Base-by-base conservation (phyloP, 2,888 invertebrate species). In the Helobdella robusta region DNA sequence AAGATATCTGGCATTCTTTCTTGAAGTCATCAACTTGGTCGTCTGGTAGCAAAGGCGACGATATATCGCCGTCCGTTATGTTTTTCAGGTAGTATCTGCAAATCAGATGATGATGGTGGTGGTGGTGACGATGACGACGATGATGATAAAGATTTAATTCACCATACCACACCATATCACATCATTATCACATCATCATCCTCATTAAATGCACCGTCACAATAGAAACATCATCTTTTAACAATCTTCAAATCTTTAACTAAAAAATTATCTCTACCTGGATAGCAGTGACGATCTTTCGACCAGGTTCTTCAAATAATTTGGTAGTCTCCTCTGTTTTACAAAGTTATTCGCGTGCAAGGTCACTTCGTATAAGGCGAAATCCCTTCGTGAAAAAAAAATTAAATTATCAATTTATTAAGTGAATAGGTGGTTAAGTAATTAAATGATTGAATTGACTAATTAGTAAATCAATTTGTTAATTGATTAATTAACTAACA, bases 41-140 rank as follows among this genome's bases (percentile, higher is more conserved):
- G 81, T 97, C 95, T 73, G 94, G 91, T 76, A 98, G 92, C 75
- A 97, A 83, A 35, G 93, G 91, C 81, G 95, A 95, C 61, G 92
- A 90, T 71, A 89, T 84, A 72, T 75, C 89, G 80, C 93, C 94
- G 59, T 92, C 93, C 82, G 95, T 97, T 72, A 98, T 94, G 59
- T 92, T 92, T 82, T 95, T 97, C 72, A 98, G 83, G 82, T 98
- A 98, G 82, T 97, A 98, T 74, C 95, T 86, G 73, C 54, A 66
- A 58, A 20, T 56, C n/a, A 56, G 6, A 20, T 56, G 5, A n/a
- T n/a, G n/a, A n/a, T n/a, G n/a, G n/a, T n/a, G n/a, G n/a, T n/a
- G n/a, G n/a, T n/a, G n/a, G n/a, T n/a, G n/a, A n/a, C n/a, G n/a
- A n/a, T n/a, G n/a, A n/a, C n/a, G n/a, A n/a, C n/a, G n/a, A n/a